A percentile compares a stretch with the other conserved stretches of the same genome.
phyloP scores from a whole-genome alignment of 2,888 invertebrate species.

The Caenorhabditis sp. region DNA sequence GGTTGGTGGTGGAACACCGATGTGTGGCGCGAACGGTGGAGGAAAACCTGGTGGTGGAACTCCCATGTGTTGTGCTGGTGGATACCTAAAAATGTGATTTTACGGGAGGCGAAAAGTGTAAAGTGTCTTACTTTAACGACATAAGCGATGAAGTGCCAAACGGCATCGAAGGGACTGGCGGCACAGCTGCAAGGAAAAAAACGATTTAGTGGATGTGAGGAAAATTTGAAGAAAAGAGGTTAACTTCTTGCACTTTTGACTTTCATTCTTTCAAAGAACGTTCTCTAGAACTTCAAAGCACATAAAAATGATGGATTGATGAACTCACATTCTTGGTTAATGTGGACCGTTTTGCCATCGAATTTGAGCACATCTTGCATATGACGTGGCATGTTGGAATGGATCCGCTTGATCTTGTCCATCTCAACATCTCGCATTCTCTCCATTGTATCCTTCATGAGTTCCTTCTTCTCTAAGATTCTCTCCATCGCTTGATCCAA shows the following conservation, averaged over 20 bases:
- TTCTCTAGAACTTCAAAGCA: not conserved
- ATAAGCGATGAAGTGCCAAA: slow-evolving; percentile 26
- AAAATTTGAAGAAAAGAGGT: slow-evolving; percentile 12
- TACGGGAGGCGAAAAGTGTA: slow-evolving; percentile 44
- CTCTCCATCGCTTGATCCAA: slow-evolving; percentile 49
- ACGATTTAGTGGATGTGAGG: slow-evolving; percentile 25
- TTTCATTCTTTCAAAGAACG: not conserved
- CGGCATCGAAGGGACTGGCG: slow-evolving; percentile 33
- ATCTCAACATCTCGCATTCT: slow-evolving; percentile 49
- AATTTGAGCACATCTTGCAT: slow-evolving; percentile 66
- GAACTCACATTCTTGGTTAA: slow-evolving; percentile 57
- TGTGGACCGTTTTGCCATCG: slow-evolving; percentile 53
- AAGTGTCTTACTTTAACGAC: slow-evolving; percentile 61
- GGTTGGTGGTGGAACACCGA: slow-evolving; percentile 46
- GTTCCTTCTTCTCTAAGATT: slow-evolving; percentile 31
- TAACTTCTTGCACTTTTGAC: slow-evolving; percentile 13
- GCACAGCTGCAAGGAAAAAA: slow-evolving; percentile 45
- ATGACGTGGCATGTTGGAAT: slow-evolving; percentile 64
- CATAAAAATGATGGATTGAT: not conserved
- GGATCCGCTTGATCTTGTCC: slow-evolving; percentile 60
- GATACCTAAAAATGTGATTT: slow-evolving; percentile 41
- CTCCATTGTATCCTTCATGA: slow-evolving; percentile 59
- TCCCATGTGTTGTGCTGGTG: slow-evolving; percentile 49
- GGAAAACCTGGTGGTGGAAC: slow-evolving; percentile 53
- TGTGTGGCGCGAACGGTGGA: slow-evolving; percentile 33